These are phyloP conservation scores for Ashinkailepas kermadecensis DNA, from an alignment of 2,888 invertebrate genomes.

Conservation along the genomic window DNA sequence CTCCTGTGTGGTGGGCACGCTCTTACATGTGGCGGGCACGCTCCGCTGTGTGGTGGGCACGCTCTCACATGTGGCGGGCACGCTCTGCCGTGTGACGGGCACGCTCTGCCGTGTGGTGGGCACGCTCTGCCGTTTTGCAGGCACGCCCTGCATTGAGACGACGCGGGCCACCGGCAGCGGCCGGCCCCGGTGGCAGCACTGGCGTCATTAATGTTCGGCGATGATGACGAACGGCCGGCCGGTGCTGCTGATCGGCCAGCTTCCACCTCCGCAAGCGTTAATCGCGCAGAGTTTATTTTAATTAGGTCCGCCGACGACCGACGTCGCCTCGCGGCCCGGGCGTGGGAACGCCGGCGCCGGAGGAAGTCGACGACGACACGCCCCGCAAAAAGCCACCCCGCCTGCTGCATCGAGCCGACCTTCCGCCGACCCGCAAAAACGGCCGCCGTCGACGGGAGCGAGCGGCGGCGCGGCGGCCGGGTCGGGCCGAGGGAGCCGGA, in stretches of 20 bases:
- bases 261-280: background rate
- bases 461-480: too few species aligned
- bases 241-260: background rate
- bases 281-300: background rate
- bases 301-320: background rate
- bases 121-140: too few species aligned
- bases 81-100: too few species aligned
- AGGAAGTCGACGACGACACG: slow-evolving; percentile 15
- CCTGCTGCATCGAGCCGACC: too few species aligned
- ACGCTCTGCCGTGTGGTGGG: too few species aligned
- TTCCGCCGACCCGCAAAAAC: too few species aligned
- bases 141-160: background rate
- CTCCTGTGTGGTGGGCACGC: too few species aligned
- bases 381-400: background rate
- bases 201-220: background rate
- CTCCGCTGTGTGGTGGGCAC: too few species aligned
- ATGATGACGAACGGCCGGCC: background rate
- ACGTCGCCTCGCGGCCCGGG: background rate
- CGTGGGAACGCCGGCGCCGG: background rate
- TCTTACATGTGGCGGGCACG: too few species aligned
- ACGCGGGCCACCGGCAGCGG: background rate
- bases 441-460: too few species aligned
- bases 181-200: background rate
- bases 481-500: background rate
- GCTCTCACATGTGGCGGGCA: too few species aligned